Base-by-base conservation (phyloP, 2,797 vertebrate species). In the Bufotes viridis region DNA sequence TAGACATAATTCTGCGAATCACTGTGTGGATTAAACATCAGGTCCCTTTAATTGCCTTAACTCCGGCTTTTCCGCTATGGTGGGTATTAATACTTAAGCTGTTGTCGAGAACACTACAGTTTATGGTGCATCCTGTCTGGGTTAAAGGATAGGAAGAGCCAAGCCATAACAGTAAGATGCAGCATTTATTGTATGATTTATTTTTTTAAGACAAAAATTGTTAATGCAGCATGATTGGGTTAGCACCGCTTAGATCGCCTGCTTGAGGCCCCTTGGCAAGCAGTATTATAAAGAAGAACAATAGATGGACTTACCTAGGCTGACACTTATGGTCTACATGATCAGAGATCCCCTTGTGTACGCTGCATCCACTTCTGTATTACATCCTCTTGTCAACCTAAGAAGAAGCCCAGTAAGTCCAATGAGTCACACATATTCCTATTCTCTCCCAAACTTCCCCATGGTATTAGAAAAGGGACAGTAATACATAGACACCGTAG, bases 291-390 rank as follows among this genome's bases (percentile, higher is more conserved):
- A 51, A 18, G 15, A 18, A 89, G 63, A 84, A 89, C 75, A 89
- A 87, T 83, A 86, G 70, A 86, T 34, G n/a, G 72, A 84, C 88
- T 89, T 89, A 89, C 88, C 88, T 89, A 87, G 88, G 63, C n/a
- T 89, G 80, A 89, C 85, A 87, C 81, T 83, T 89, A 67, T 74
- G 74, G 63, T 83, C 88, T 89, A 89, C 88, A 89, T 89, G 53
- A 89, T 89, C 84, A 86, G 70, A 89, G 80, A 81, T 79, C 81
- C 79, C 81, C 61, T 86, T 80, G 78, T 82, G 82, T 81, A 61
- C 34, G 69, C 65, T 26, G 78, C 84, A 82, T 65, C 88, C 78
- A 76, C 88, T 78, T 87, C 75, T 65, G 24, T 79, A 72, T 69
- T 89, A 86, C 86, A 87, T 89, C 88, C 88, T 84, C 42, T 86